Evolutionary conservation across 92 coral and sea anemone species (phyloP).

Genomic region (Pocillopora grandis): DNA sequence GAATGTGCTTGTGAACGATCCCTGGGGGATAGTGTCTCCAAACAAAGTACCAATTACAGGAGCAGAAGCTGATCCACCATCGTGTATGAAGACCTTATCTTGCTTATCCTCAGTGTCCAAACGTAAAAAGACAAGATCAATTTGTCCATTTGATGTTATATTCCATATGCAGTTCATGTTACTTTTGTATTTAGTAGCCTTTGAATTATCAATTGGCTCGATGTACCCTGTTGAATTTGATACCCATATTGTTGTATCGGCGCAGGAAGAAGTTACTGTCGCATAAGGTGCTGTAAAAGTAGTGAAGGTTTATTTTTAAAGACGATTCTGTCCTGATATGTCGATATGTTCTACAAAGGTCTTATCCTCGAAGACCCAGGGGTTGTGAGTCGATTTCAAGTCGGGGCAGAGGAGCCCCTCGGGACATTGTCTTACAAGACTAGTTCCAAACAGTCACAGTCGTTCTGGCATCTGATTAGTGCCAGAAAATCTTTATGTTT

Average conservation of each 20-base stretch:
- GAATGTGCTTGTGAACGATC: constrained; percentile 19
- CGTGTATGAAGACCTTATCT: constrained; percentile 37
- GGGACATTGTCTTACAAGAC: no score
- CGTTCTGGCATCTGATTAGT: no score
- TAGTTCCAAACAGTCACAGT: no score
- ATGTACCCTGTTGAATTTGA: background rate
- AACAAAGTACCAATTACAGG: constrained; percentile 24
- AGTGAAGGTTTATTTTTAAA: no score
- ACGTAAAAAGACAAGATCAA: constrained; percentile 2
- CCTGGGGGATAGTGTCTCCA: constrained; percentile 7
- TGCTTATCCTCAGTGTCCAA: constrained; percentile 29
- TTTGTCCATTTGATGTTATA: constrained; percentile 35
- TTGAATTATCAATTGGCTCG: background rate
- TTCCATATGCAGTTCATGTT: constrained; percentile 1
- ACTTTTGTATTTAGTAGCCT: background rate
- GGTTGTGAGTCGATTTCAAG: no score
- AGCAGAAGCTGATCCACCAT: constrained; percentile 29
- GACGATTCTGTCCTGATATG: no score
- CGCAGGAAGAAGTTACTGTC: no score
- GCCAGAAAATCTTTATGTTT: no score
- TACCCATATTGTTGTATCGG: background rate
- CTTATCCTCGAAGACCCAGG: no score
- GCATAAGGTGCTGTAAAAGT: no score
- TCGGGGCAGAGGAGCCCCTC: no score
- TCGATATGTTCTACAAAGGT: no score